Evolutionary conservation across 2,888 invertebrate species (phyloP).

Genomic region (Parnassius mnemosyne): DNA sequence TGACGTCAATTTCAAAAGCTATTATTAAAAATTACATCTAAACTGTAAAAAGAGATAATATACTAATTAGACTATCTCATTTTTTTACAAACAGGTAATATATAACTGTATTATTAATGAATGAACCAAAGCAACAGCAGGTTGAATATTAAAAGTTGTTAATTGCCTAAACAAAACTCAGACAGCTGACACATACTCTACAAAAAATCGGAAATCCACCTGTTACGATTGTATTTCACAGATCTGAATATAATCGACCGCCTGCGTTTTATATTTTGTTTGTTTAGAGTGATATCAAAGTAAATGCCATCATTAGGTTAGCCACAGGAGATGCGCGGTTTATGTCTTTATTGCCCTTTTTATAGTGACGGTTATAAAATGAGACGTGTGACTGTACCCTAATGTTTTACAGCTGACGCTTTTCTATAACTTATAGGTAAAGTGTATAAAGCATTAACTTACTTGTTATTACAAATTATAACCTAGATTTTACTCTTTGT

Average conservation of each 20-base stretch:
- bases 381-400: conserved; percentile 42
- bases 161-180: conserved; percentile 54
- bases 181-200: conserved; percentile 50
- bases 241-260: conserved; percentile 28
- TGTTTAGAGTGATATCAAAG: conserved; percentile 61
- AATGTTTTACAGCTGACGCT: conserved; percentile 52
- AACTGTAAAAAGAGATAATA: too few relatives aligned
- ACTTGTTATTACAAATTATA: too few relatives aligned
- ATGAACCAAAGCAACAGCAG: conserved; percentile 50
- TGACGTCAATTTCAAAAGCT: too few relatives aligned
- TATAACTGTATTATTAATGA: conserved; percentile 4
- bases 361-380: conserved; percentile 55
- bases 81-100: too few relatives aligned
- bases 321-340: conserved; percentile 70
- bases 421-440: neutral
- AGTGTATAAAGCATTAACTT: too few relatives aligned
- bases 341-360: conserved; percentile 67
- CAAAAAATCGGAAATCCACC: conserved; percentile 58
- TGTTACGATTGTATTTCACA: conserved; percentile 54
- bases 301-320: conserved; percentile 71
- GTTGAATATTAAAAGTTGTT: conserved; percentile 64
- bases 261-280: conserved; percentile 52
- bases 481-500: too few relatives aligned
- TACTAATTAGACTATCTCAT: too few relatives aligned
- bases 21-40: too few relatives aligned